A percentile compares a stretch with the other conserved stretches of the same genome.
phyloP scores from a whole-genome alignment of 2,797 vertebrate genomes.

The Tiaroga cobitis region DNA sequence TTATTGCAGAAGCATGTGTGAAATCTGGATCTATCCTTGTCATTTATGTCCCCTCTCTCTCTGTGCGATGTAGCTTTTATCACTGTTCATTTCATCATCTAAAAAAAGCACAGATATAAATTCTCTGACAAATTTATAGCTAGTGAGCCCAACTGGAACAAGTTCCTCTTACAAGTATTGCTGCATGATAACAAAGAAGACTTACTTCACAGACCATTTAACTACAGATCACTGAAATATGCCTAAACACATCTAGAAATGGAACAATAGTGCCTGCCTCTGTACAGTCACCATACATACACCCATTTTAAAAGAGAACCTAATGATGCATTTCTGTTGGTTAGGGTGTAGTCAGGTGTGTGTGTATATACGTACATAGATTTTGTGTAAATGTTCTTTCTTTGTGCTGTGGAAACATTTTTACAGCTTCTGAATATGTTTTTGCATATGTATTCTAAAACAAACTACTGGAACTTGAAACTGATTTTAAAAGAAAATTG shows the following conservation, averaged over 20 bases:
- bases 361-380: constrained; percentile 49
- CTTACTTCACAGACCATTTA: not conserved
- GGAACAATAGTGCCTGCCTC: constrained; percentile 54
- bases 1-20: not conserved
- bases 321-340: constrained; percentile 48
- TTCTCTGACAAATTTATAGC: constrained; percentile 35
- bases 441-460: constrained; percentile 43
- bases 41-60: not conserved
- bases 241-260: constrained; percentile 37
- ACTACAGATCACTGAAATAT: constrained; percentile 40
- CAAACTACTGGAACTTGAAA: constrained; percentile 17
- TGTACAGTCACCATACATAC: constrained; percentile 50
- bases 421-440: constrained; percentile 48
- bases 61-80: constrained; percentile 35
- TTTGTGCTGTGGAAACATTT: constrained; percentile 50
- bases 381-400: constrained; percentile 45
- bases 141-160: constrained; percentile 27
- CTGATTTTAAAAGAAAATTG: constrained; percentile 5
- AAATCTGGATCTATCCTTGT: not conserved
- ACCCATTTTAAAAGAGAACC: constrained; percentile 47
- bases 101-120: constrained; percentile 55
- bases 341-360: constrained; percentile 49
- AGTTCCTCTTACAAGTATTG: constrained; percentile 40
- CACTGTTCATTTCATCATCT: constrained; percentile 24
- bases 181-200: constrained; percentile 53